phyloP scores from a whole-genome alignment of 2,113 vertebrate species.

The Oreocharis arfaki region DNA sequence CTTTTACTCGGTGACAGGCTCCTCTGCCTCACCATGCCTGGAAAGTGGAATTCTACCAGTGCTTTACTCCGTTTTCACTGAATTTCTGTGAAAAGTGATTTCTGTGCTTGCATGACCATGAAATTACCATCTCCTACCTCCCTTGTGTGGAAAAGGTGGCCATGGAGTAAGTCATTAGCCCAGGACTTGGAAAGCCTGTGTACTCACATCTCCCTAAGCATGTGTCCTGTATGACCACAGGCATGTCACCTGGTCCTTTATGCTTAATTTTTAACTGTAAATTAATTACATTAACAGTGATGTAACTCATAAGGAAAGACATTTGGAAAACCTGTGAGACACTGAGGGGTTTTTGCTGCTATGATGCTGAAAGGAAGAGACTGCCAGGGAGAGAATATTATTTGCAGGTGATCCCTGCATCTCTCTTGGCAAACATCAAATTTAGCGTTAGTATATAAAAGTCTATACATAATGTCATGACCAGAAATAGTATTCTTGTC shows the following conservation, averaged over 20 bases:
- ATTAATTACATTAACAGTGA: neutral
- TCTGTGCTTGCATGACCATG: neutral
- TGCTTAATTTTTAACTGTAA: neutral
- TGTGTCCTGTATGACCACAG: accelerated
- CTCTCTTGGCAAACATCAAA: neutral
- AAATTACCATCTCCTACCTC: neutral
- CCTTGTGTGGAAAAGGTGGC: neutral
- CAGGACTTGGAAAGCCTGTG: neutral
- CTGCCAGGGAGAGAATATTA: neutral
- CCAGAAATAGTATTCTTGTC: neutral
- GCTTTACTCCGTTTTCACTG: neutral
- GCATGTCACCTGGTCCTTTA: neutral
- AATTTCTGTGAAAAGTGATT: neutral
- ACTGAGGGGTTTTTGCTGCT: neutral
- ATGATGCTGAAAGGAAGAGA: neutral
- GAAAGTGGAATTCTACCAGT: neutral
- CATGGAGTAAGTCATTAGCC: neutral
- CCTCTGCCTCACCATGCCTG: neutral
- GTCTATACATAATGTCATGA: neutral
- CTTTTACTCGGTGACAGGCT: neutral
- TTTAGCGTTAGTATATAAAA: neutral
- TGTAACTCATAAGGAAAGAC: neutral
- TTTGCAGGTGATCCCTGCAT: neutral
- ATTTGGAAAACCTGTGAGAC: neutral
- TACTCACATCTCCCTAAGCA: neutral